Evolutionary conservation across 2,888 invertebrate species (phyloP).

Genomic region (Melinaea menophilus): DNA sequence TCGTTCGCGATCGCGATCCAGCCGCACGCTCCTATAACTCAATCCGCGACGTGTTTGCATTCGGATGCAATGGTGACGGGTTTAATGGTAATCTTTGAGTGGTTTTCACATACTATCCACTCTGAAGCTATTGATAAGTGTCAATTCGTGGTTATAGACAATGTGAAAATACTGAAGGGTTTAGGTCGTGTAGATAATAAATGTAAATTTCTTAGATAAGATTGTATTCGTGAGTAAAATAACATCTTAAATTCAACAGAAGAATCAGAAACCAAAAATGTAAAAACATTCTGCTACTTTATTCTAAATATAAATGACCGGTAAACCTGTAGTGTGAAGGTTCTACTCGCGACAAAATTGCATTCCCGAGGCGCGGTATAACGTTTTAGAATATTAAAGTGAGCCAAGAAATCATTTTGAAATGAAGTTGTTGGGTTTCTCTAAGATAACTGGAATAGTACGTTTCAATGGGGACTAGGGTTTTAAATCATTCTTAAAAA

Average conservation of each 20-base stretch:
- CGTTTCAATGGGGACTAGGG: too few species aligned
- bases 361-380: conserved; percentile 22
- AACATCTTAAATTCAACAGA: too few species aligned
- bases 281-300: conserved; percentile 11
- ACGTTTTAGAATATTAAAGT: conserved; percentile 38
- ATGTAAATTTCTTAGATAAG: too few species aligned
- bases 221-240: too few species aligned
- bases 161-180: not conserved
- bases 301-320: conserved; percentile 12
- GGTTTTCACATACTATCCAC: conserved; percentile 32
- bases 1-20: conserved; percentile 39
- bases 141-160: conserved; percentile 14
- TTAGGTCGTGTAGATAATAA: too few species aligned
- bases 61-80: conserved; percentile 45
- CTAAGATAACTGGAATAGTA: too few species aligned
- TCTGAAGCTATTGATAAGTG: conserved; percentile 13
- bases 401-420: too few species aligned
- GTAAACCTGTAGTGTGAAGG: conserved; percentile 30
- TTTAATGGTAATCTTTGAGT: conserved; percentile 41
- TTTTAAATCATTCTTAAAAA: too few species aligned
- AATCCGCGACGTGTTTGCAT: conserved; percentile 54
- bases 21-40: conserved; percentile 42
- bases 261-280: conserved; percentile 8
- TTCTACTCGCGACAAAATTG: conserved; percentile 38
- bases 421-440: conserved; percentile 5